Percentiles rank a stretch among this genome's conserved stretches.
phyloP scores from a whole-genome alignment of 2,888 invertebrate species.

The Nomada ruficornis region DNA sequence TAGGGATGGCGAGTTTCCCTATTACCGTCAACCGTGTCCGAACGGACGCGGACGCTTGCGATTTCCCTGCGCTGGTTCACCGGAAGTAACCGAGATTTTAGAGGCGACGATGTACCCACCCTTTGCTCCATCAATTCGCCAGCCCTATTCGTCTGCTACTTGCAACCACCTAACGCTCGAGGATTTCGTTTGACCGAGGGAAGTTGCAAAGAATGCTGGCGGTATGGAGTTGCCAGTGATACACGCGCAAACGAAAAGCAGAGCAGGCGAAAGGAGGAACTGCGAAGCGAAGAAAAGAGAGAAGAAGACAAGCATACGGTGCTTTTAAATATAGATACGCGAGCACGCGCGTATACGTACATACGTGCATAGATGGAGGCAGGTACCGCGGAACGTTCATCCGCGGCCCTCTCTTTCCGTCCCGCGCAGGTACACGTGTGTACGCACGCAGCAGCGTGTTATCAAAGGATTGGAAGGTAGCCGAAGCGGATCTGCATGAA shows the following conservation, averaged over 20 bases:
- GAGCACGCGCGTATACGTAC: slow-evolving; percentile 24
- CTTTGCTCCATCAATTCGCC: slow-evolving; percentile 72
- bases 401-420: slow-evolving; percentile 8
- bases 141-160: background rate
- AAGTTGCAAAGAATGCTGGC: background rate
- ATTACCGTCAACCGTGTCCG: slow-evolving; percentile 41
- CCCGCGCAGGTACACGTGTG: slow-evolving; percentile 29
- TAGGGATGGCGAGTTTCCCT: slow-evolving; percentile 65
- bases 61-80: slow-evolving; percentile 5
- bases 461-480: slow-evolving; percentile 81
- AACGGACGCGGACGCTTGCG: slow-evolving; percentile 21
- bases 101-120: slow-evolving; percentile 43
- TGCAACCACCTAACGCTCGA: background rate
- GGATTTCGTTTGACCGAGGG: too few species aligned
- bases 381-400: slow-evolving; percentile 16
- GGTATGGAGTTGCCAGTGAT: too few species aligned
- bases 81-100: slow-evolving; percentile 59
- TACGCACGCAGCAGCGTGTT: slow-evolving; percentile 70
- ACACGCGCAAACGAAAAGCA: background rate
- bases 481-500: slow-evolving; percentile 81
- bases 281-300: slow-evolving; percentile 3
- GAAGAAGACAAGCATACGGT: slow-evolving; percentile 31
- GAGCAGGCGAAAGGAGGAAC: background rate
- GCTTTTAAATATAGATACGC: slow-evolving; percentile 70
- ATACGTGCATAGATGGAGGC: slow-evolving; percentile 6